Percentiles rank a stretch among this genome's conserved stretches.
Conservation (phyloP, 2,113 vertebrate genomes). For the Amblyopsis rosae region DNA sequence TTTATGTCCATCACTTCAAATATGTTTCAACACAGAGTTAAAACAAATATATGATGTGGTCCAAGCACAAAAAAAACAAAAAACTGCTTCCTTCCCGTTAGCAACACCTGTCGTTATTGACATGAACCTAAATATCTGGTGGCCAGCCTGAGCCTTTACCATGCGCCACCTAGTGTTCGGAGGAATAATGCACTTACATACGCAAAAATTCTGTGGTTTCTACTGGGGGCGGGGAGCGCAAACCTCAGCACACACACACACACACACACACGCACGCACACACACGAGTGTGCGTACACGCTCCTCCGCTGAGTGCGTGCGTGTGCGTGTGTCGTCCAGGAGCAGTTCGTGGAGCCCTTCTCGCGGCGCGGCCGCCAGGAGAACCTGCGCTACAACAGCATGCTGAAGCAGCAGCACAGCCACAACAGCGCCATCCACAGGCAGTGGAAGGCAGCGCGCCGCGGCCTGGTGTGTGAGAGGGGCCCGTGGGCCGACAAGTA, state of each 20-base stretch:
- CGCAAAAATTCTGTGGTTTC: too few relatives aligned
- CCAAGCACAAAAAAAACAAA: too few relatives aligned
- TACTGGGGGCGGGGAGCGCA: background rate
- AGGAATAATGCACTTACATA: too few relatives aligned
- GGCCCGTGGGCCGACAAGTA: conserved; percentile 94
- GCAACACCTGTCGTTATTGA: too few relatives aligned
- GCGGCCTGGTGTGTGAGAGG: conserved; percentile 88
- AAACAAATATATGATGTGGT: too few relatives aligned
- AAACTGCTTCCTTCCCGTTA: too few relatives aligned
- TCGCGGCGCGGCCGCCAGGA: conserved; percentile 91
- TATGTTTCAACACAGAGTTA: too few relatives aligned
- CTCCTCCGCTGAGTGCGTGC: too few relatives aligned
- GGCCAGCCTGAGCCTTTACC: too few relatives aligned
- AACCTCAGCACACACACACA: background rate
- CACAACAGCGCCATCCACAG: conserved; percentile 83
- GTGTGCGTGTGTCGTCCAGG: conserved; percentile 69
- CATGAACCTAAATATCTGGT: too few relatives aligned
- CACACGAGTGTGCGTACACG: background rate
- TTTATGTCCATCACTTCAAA: too few relatives aligned
- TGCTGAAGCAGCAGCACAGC: conserved; percentile 89
- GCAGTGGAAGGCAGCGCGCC: conserved; percentile 87
- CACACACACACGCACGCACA: background rate
- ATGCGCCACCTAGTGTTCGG: too few relatives aligned
- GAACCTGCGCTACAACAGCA: conserved; percentile 92
- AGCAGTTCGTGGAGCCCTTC: conserved; percentile 93